These are phyloP conservation scores for Portevinia maculata DNA, from an alignment of 2,888 invertebrate species.

Conservation along the genomic window DNA sequence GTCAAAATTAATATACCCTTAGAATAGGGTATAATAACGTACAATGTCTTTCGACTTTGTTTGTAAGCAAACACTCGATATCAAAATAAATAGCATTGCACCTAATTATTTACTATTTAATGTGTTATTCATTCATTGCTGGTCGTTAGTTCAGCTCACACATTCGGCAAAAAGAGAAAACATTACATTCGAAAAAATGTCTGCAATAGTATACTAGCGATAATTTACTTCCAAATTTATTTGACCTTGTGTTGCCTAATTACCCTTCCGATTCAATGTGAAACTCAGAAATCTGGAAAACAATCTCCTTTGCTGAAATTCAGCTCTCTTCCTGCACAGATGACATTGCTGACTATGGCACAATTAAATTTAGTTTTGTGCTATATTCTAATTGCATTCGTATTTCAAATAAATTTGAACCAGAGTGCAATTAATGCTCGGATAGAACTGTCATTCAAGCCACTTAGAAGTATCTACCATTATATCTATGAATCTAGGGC, in stretches of 20 bases:
- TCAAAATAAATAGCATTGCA: slow-evolving; percentile 1
- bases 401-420: slow-evolving; percentile 14
- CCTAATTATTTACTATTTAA: slow-evolving; percentile 36
- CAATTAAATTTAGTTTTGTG: slow-evolving; percentile 31
- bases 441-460: slow-evolving; percentile 7
- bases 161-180: too few relatives aligned
- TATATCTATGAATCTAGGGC: too few relatives aligned
- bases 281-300: too few relatives aligned
- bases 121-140: neutral
- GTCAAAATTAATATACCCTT: too few relatives aligned
- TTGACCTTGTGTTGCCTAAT: slow-evolving; percentile 21
- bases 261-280: slow-evolving; percentile 2
- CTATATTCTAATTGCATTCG: slow-evolving; percentile 44
- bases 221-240: neutral
- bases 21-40: too few relatives aligned
- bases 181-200: neutral
- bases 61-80: slow-evolving; percentile 27
- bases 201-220: slow-evolving; percentile 1
- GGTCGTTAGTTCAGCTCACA: slow-evolving; percentile 43
- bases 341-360: slow-evolving; percentile 15
- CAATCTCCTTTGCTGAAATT: neutral
- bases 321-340: neutral
- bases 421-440: slow-evolving; percentile 12
- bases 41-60: neutral
- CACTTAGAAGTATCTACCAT: slow-evolving; percentile 4